Evolutionary conservation across 2,888 invertebrate genomes (phyloP), one percentile per base, ranked within the genome.

Genomic region (Drosophila eohydei): DNA sequence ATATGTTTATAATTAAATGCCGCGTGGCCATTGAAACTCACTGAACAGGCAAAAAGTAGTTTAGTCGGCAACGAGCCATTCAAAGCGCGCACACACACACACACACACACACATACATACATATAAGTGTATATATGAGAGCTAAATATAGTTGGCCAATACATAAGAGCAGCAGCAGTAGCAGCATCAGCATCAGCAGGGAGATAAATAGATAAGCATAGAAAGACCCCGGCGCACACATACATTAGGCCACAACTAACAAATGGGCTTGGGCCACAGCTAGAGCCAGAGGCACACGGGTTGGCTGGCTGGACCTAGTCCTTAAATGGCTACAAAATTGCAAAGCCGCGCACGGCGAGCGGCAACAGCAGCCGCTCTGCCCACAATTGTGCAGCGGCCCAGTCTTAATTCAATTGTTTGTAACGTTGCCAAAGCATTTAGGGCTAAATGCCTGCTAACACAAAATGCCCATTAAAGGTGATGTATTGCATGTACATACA

Each of bases 1-100:
- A 78, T 73, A 77, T 79, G 71, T 69, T 80, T 81, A 74, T 81
- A 81, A 81, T 81, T 81, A 81, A 81, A 74, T 76, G 70, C 72
- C 57, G 60, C 70, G 71, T 71, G 79, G 78, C 76, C 80, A 86
- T 86, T 85, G 76, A 84, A 78, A 74, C 67, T 71, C 85, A 85
- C 64, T 85, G 85, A 85, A 73, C 85, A 75, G 86, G 84, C 81
- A 85, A 81, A 86, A 83, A 81, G 84, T 81, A 83, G 82, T 83
- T 86, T 82, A 85, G 68, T 73, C 70, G 68, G 70, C 64, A 77
- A 61, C 62, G 67, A 77, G 64, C 66, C 61, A 70, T 76, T 54
- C 48, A 76, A 51, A 55, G 57, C 41, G 16, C 30, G 2, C 32
- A 34, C 40, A 54, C 52, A 56, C 40, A 38, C 26, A 56, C 43